Conservation (phyloP, 2,888 invertebrate genomes). For the Lacanobia wlatinum region DNA sequence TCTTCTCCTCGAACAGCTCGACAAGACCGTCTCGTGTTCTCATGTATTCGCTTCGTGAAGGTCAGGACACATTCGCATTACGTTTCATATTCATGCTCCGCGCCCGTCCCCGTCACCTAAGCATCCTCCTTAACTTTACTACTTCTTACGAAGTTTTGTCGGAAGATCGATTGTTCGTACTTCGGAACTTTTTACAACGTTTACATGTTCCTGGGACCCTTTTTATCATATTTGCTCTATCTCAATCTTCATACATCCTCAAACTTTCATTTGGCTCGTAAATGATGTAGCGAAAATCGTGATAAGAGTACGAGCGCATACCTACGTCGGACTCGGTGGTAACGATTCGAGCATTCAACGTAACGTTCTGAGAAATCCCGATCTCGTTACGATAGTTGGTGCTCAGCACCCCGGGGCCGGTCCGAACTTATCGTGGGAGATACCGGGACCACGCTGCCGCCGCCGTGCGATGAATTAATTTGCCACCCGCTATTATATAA, state of each 20-base stretch:
- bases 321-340: conserved; percentile 69
- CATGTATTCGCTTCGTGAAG: conserved; percentile 40
- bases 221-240: conserved; percentile 64
- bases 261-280: conserved; percentile 64
- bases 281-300: conserved; percentile 75
- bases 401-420: conserved; percentile 76
- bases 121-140: conserved; percentile 46
- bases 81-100: conserved; percentile 66
- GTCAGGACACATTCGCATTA: conserved; percentile 56
- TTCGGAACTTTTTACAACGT: conserved; percentile 37
- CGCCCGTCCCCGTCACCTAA: conserved; percentile 64
- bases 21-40: conserved; percentile 33
- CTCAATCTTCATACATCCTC: conserved; percentile 55
- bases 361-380: conserved; percentile 83
- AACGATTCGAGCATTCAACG: conserved; percentile 75
- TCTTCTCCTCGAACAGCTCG: conserved; percentile 10
- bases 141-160: conserved; percentile 69
- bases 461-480: conserved; percentile 89
- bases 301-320: conserved; percentile 78
- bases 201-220: conserved; percentile 42
- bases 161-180: conserved; percentile 69
- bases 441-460: conserved; percentile 73
- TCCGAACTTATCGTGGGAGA: conserved; percentile 82
- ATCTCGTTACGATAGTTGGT: conserved; percentile 87
- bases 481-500: conserved; percentile 82